Base-by-base conservation (phyloP, 1,140 invertebrate species). In the Holotrichia oblita region DNA sequence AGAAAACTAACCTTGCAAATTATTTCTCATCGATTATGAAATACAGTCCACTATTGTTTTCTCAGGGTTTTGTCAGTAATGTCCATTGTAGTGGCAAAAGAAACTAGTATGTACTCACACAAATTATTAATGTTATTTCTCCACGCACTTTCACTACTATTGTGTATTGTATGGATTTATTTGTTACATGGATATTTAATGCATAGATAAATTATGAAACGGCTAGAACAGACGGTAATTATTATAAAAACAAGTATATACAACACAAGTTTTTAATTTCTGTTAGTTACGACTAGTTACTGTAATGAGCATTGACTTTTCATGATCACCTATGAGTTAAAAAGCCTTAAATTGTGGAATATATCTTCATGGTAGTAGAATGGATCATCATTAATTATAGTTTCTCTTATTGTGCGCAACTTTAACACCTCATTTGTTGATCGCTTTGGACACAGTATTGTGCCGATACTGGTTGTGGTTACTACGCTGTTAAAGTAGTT, bases 21-120 rank as follows among this genome's bases (percentile, higher is more conserved):
- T 64, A 64, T 64, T 64, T 64, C 22, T 20, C 17, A 64, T 64
- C 61, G 22, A 64, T 64, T 64, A 64, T 20, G 61, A 64, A 64
- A 64, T 64, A 20, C 22, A 20, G 22, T 12, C 61, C 17, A 24
- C 17, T 20, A 64, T 64, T 64, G 22, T 7, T 0, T 64, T 64
- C 24, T 20, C 20, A 2, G 9, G n/a, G 61, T 64, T 64, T 1
- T 17, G 9, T 2, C 17, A 22, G 61, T 64, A 20, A 64, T 20
- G 55, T 61, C 55, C 17, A 64, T 64, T 64, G 61, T 64, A 22
- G 61, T 27, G 61, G 22, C n/a, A 64, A 14, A 64, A 64, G 61
- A 27, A 22, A 64, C 22, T 64, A 64, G 17, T 64, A 22, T 64
- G 61, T 64, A 20, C 24, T 64, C 61, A 24, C 22, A 64, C 17